Conservation (phyloP, 2,113 vertebrate genomes). For the Megaleporinus macrocephalus region DNA sequence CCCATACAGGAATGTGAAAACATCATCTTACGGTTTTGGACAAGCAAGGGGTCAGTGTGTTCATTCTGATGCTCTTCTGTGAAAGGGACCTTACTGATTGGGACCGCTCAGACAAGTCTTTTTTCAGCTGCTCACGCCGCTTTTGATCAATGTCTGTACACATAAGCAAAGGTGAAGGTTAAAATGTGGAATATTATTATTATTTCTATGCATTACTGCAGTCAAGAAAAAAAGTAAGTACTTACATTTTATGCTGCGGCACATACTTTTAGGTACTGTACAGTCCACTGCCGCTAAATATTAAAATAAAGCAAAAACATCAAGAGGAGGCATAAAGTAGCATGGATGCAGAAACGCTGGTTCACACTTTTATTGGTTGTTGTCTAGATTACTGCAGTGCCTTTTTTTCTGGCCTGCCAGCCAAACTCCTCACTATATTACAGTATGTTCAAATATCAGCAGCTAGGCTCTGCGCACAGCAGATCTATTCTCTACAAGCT, state of each 20-base stretch:
- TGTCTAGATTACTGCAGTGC: too few relatives aligned
- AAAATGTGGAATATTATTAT: not conserved
- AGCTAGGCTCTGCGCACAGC: too few relatives aligned
- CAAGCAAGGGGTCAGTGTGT: conserved; percentile 64
- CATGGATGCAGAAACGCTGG: too few relatives aligned
- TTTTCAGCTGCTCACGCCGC: conserved; percentile 81
- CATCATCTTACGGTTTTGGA: conserved; percentile 70
- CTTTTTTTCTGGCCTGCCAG: too few relatives aligned
- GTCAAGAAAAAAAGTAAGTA: conserved; percentile 43
- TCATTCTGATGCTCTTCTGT: conserved; percentile 68
- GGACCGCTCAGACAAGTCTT: conserved; percentile 69
- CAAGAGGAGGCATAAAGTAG: conserved; percentile 23
- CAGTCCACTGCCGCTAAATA: conserved; percentile 88
- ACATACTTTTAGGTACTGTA: conserved; percentile 87
- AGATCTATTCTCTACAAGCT: too few relatives aligned
- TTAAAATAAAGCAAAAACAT: conserved; percentile 3
- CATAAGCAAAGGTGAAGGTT: not conserved
- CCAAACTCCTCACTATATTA: too few relatives aligned
- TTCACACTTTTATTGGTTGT: too few relatives aligned
- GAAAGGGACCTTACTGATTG: conserved; percentile 69
- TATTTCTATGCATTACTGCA: not conserved
- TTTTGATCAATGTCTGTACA: conserved; percentile 87
- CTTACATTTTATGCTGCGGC: conserved; percentile 88
- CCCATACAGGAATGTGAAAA: not conserved
- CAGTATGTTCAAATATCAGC: too few relatives aligned